Percentiles rank a stretch among this genome's conserved stretches.
Conservation (phyloP, 1,140 invertebrate species). For the Pogonognathellus flavescens region DNA sequence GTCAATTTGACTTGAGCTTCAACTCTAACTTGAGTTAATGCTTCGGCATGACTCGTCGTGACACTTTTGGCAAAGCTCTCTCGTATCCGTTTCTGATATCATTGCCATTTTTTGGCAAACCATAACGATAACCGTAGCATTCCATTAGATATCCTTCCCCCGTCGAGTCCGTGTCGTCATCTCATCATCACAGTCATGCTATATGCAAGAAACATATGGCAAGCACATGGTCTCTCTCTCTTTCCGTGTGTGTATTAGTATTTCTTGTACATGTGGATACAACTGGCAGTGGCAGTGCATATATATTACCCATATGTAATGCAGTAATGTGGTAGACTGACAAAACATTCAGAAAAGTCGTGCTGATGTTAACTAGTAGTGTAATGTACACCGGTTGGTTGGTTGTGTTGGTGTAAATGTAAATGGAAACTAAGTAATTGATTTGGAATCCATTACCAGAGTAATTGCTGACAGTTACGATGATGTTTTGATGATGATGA, state of each 20-base stretch:
- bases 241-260: too few species aligned
- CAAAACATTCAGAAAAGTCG: too few species aligned
- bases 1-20: not conserved
- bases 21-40: not conserved
- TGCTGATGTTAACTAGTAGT: too few species aligned
- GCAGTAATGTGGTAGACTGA: too few species aligned
- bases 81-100: slow-evolving; percentile 3
- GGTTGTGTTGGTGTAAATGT: not conserved
- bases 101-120: slow-evolving; percentile 36
- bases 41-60: slow-evolving; percentile 8
- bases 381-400: not conserved
- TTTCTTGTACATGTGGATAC: too few species aligned
- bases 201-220: too few species aligned
- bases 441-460: slow-evolving; percentile 37
- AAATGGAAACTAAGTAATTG: slow-evolving; percentile 19
- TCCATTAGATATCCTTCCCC: not conserved
- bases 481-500: slow-evolving; percentile 48
- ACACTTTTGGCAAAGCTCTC: slow-evolving; percentile 34
- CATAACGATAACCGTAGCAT: not conserved
- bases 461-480: slow-evolving; percentile 46
- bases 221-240: too few species aligned
- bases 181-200: not conserved
- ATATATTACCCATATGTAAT: not conserved
- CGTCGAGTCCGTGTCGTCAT: not conserved
- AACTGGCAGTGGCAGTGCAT: too few species aligned